Conservation (phyloP, 2,797 vertebrate genomes). For the Sebastes minor region DNA sequence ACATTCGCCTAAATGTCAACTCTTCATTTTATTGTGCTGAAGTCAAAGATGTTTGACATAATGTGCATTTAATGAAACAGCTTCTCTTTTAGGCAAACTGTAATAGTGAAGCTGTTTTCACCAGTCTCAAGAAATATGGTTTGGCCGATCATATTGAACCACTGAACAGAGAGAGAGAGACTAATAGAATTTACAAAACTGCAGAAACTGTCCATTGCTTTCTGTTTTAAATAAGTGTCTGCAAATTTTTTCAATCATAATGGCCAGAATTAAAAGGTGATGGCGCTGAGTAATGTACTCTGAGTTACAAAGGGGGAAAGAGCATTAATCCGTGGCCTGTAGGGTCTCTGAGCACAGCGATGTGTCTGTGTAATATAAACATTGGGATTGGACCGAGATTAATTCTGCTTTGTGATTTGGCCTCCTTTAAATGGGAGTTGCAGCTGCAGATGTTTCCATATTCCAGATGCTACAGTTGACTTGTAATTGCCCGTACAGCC, state of each 20-base stretch:
- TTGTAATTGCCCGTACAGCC: conserved; percentile 62
- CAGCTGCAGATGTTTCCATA: conserved; percentile 69
- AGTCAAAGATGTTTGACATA: not conserved
- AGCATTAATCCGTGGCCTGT: conserved; percentile 47
- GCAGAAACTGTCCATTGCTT: not conserved
- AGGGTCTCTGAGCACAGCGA: conserved; percentile 48
- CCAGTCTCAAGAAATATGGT: not conserved
- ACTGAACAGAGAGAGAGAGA: not conserved
- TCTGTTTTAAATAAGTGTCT: not conserved
- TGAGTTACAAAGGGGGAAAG: conserved; percentile 10
- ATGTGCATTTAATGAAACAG: conserved; percentile 12
- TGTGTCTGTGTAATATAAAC: conserved; percentile 66
- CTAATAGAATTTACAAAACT: not conserved
- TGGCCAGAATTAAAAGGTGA: conserved; percentile 4
- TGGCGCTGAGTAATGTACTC: conserved; percentile 31
- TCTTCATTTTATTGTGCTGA: not conserved
- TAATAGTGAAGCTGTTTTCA: not conserved
- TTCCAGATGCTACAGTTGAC: conserved; percentile 61
- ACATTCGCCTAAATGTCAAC: not conserved
- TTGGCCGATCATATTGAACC: not conserved
- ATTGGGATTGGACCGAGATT: conserved; percentile 49
- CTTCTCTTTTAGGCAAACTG: not conserved
- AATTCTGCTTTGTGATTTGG: conserved; percentile 50
- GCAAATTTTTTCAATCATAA: not conserved
- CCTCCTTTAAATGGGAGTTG: conserved; percentile 62